Conservation (phyloP, 2,888 invertebrate species). For the Encarsia formosa region DNA sequence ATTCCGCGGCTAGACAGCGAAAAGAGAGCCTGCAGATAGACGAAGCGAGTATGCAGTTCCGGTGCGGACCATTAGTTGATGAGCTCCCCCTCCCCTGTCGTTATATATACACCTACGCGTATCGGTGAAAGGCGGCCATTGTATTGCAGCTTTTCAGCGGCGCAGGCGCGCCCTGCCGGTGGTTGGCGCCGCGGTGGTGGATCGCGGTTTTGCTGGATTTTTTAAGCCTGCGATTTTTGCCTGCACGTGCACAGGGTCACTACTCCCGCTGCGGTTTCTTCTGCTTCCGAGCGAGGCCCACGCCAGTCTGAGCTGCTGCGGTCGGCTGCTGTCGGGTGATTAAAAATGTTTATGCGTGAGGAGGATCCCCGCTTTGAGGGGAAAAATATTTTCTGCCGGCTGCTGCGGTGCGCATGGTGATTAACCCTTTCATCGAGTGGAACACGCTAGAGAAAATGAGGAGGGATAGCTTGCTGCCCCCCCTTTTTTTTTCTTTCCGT, state of each 20-base stretch:
- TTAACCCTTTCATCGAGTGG: constrained; percentile 30
- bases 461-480: background rate
- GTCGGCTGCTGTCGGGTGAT: constrained; percentile 14
- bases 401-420: constrained; percentile 8
- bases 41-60: constrained; percentile 35
- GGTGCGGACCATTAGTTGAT: constrained; percentile 52
- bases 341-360: constrained; percentile 23
- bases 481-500: background rate
- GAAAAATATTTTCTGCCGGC: background rate
- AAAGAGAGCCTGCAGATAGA: background rate
- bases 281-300: background rate
- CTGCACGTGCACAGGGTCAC: too few species aligned
- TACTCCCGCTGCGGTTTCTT: too few species aligned
- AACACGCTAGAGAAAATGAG: too few species aligned
- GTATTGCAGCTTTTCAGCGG: background rate
- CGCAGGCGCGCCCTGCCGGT: too few species aligned
- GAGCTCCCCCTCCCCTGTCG: constrained; percentile 46
- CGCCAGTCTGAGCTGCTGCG: too few species aligned
- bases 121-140: background rate
- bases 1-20: background rate
- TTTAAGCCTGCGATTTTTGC: too few species aligned
- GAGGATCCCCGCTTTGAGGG: background rate
- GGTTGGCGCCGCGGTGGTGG: background rate
- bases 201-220: too few species aligned
- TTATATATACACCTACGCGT: background rate